Base-by-base conservation (phyloP, 2,888 invertebrate species). In the Prosopocoilus inquinatus region DNA sequence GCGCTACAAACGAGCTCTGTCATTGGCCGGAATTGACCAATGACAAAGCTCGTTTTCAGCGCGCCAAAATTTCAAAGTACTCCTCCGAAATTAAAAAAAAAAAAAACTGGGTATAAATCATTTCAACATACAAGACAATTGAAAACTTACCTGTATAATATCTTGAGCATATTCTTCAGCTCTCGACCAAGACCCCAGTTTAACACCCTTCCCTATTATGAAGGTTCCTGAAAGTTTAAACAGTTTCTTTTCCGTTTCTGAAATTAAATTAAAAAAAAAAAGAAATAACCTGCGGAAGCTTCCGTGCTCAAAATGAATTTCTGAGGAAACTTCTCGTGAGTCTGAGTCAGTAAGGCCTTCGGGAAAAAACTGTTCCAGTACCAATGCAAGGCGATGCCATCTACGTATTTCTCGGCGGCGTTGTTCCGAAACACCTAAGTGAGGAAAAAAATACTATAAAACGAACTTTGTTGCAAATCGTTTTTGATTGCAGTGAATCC, bases 381-480 rank as follows among this genome's bases (percentile, higher is more conserved):
- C 87, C 92, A 95, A 75, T 96, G 95, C 2, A 93, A 78, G 0
- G 86, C 90, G 38, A 91, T 80, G 1, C 93, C 94, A 66, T 87
- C 84, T 0, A 92, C 76, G 68, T 85, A 89, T 2, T 84, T 75
- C 1, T 82, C 70, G 0, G 85, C 82, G 58, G 77, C 77, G 0
- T 71, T 51, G 55, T 73, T 70, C 1, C 54, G 2, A 41, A 79
- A 71, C 20, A 79, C 56, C 66, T 72, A 16, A 20, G 28, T 12
- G 5, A 28, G 20, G 20, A 5, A 28, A 28, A 20, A 28, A 28
- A 28, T 28, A 28, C 3, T n/a, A n/a, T n/a, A n/a, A n/a, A n/a
- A n/a, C n/a, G n/a, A n/a, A n/a, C n/a, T n/a, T n/a, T n/a, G n/a
- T n/a, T n/a, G n/a, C n/a, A n/a, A n/a, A n/a, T n/a, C n/a, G n/a